phyloP scores from a whole-genome alignment of 2,113 vertebrate species.

The Sporophila hypoxantha region DNA sequence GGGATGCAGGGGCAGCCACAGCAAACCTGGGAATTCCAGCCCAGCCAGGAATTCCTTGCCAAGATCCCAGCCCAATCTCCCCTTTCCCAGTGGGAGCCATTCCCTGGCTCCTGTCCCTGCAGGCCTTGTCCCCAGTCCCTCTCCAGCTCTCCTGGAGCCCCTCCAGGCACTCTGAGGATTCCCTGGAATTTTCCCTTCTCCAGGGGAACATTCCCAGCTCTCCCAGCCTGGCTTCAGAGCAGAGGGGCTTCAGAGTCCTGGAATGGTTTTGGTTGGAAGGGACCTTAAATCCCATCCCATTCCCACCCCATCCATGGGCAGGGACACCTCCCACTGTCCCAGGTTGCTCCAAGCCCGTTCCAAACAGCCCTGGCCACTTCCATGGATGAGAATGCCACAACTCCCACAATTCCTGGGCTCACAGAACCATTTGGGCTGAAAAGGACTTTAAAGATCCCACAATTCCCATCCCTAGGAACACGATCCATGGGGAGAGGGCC shows the following conservation, averaged over 20 bases:
- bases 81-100: background rate
- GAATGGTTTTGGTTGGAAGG: rapidly evolving
- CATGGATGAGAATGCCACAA: rapidly evolving
- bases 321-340: background rate
- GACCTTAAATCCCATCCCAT: background rate
- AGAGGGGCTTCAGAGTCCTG: background rate
- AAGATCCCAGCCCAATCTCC: background rate
- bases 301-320: rapidly evolving
- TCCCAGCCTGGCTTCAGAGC: background rate
- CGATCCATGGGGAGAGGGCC: background rate
- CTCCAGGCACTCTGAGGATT: rapidly evolving
- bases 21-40: background rate
- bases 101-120: too few species aligned
- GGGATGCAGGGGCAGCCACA: background rate
- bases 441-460: too few species aligned
- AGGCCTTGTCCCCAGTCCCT: background rate
- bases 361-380: rapidly evolving
- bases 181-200: background rate
- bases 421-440: rapidly evolving
- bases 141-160: background rate
- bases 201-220: background rate
- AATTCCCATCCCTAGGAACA: background rate
- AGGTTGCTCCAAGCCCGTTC: background rate
- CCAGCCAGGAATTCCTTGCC: background rate
- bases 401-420: rapidly evolving